Evolutionary conservation across 1,140 invertebrate genomes (phyloP), one percentile per base, ranked within the genome.

Genomic region (Meloidogyne hapla): DNA sequence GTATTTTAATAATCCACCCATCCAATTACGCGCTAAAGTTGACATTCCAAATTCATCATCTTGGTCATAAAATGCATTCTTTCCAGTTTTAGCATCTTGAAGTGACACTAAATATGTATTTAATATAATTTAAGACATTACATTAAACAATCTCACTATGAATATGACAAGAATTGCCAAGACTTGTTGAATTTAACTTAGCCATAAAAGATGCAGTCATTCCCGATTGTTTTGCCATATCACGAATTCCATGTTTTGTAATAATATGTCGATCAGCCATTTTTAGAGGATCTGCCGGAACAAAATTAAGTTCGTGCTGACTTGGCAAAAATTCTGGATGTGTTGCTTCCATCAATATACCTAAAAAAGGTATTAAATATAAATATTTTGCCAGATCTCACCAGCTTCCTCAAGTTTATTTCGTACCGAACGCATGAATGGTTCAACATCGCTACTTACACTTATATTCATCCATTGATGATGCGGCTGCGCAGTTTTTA

Each of bases 251-350:
- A 28, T 61, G 42, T 64, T 73, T 73, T 21, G 48, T 56, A 33
- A 73, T 38, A 15, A 73, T 18, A 23, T 73, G 71, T 5, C 71
- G 71, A 64, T 73, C 71, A 23, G 71, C 71, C 71, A 73, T 73
- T n/a, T 13, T 40, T 13, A 64, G 15, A 2, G 71, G 71, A 38
- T 73, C 71, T n/a, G 15, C n/a, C 8, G 71, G 71, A 21, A 26
- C 56, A 33, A 73, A 73, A 28, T 73, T 73, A 28, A 73, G 71
- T 33, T 73, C 71, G 25, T 73, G 71, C 23, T 73, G 71, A 6
- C 45, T 64, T 0, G 45, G 2, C 56, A 61, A 33, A 64, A 26
- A 64, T 73, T 73, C 71, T 4, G 71, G 28, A n/a, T 73, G 71
- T 8, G 48, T 65, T 4, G 71, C 71, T 40, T 73, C 71, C 56